These are phyloP conservation scores for Radopholus similis DNA, from an alignment of 1,140 invertebrate genomes.

Conservation along the genomic window DNA sequence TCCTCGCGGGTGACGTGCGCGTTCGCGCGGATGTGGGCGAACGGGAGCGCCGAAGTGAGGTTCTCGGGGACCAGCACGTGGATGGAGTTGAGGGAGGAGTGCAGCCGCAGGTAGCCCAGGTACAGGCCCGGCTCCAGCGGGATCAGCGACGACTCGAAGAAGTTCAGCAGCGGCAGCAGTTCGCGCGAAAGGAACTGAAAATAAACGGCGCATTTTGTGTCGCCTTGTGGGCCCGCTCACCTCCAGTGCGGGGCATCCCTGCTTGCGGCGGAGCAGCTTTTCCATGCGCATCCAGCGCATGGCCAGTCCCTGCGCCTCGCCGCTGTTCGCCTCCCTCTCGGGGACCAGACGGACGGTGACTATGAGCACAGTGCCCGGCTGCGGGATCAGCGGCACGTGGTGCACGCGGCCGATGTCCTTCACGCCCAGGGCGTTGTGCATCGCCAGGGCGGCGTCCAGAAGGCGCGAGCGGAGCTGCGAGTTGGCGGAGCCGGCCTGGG, in stretches of 20 bases:
- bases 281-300: constrained; percentile 40
- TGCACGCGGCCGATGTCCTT: constrained; percentile 87
- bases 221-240: constrained; percentile 6
- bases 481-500: constrained; percentile 78
- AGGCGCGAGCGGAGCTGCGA: constrained; percentile 68
- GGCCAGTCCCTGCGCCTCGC: constrained; percentile 23
- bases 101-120: constrained; percentile 87
- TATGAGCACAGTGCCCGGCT: constrained; percentile 18
- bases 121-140: constrained; percentile 80
- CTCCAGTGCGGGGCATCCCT: constrained; percentile 28
- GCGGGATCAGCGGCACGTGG: constrained; percentile 75
- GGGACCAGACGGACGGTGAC: constrained; percentile 68
- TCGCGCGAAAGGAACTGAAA: constrained; percentile 17
- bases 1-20: constrained; percentile 74
- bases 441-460: constrained; percentile 80
- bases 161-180: constrained; percentile 71
- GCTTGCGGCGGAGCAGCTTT: constrained; percentile 33
- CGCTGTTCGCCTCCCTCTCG: not conserved
- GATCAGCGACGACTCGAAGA: constrained; percentile 80
- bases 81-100: constrained; percentile 86
- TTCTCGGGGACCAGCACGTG: constrained; percentile 84
- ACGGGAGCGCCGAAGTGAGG: constrained; percentile 84
- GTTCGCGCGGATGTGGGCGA: constrained; percentile 82
- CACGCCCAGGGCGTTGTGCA: constrained; percentile 83
- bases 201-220: not conserved